Base-by-base conservation (phyloP, 2,888 invertebrate genomes). In the Liodrosophila aerea region DNA sequence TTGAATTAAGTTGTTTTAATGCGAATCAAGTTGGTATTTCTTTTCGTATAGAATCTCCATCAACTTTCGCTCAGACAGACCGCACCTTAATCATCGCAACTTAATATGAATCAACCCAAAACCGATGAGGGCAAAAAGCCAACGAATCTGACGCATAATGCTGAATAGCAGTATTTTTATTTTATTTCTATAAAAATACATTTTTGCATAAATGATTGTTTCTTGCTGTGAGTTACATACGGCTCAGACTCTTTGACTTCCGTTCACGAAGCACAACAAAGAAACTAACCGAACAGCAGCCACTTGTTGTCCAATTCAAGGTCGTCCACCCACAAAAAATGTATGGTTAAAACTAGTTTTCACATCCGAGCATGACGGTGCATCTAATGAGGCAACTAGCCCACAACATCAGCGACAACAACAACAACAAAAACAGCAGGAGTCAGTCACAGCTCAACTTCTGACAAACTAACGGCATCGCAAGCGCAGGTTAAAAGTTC, bases 291-390 rank as follows among this genome's bases (percentile, higher is more conserved):
- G 3, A 12, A 3, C 29, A 15, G 29, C 7, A 31, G 36, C 15
- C 49, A 57, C 39, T 47, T 49, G 43, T 36, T 37, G 18, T 51
- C 54, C 59, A 64, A 70, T 60, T 80, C 77, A 77, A 77, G 77
- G 77, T 80, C 80, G 67, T 27, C 43, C 62, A 62, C 51, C 56
- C 47, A 51, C 41, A 37, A 69, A 39, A 39, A 22, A 22, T 4
- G 5, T 22, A 22, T 22, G 5, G 5, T 18, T 39, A 7, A 39
- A 71, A 67, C 71, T 54, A 54, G 64, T 67, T 71, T 56, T 41
- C n/a, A 44, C 36, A 27, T 49, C 34, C 34, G 13, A 47, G 15
- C 67, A 60, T 64, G 56, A 67, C 59, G 13, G 7, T 57, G 56
- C 46, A 63, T 37, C 33, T 44, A 33, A 52, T 30, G 31, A 33